These are phyloP conservation scores for Esox lucius DNA, from an alignment of 2,797 vertebrate genomes.

Conservation along the genomic window DNA sequence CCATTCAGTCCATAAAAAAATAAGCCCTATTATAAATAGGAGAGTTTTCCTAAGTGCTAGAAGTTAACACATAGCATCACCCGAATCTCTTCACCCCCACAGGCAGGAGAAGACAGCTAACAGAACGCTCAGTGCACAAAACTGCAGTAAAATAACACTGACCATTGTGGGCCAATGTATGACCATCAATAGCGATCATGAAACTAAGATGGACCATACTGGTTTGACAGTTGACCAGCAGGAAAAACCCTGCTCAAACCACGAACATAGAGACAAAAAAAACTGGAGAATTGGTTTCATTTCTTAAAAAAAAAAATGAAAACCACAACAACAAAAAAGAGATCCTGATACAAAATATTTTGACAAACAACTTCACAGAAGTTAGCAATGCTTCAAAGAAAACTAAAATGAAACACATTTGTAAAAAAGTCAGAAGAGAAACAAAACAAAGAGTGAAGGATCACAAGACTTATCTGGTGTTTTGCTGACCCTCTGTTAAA, in stretches of 20 bases:
- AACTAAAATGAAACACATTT: constrained; percentile 30
- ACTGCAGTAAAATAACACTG: constrained; percentile 78
- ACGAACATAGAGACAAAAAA: constrained; percentile 63
- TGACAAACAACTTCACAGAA: constrained; percentile 98
- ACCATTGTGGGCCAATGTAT: constrained; percentile 75
- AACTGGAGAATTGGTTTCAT: constrained; percentile 64
- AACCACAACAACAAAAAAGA: constrained; percentile 72
- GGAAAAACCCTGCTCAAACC: constrained; percentile 77
- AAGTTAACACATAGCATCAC: constrained; percentile 26
- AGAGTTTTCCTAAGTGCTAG: constrained; percentile 30
- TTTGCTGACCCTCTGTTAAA: background rate
- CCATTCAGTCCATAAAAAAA: constrained; percentile 16
- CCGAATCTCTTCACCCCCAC: constrained; percentile 50
- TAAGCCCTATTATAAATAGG: constrained; percentile 49
- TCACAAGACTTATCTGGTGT: constrained; percentile 15
- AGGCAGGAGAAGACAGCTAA: constrained; percentile 72
- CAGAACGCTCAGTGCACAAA: constrained; percentile 78
- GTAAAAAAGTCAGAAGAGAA: constrained; percentile 16
- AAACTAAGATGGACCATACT: constrained; percentile 16
- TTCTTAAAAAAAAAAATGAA: constrained; percentile 39
- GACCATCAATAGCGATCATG: constrained; percentile 32
- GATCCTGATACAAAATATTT: constrained; percentile 86
- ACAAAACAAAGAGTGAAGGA: constrained; percentile 28
- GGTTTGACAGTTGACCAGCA: constrained; percentile 75
- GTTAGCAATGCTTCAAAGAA: constrained; percentile 79